Base-by-base conservation (phyloP, 2,797 vertebrate species). In the Selene dorsalis region DNA sequence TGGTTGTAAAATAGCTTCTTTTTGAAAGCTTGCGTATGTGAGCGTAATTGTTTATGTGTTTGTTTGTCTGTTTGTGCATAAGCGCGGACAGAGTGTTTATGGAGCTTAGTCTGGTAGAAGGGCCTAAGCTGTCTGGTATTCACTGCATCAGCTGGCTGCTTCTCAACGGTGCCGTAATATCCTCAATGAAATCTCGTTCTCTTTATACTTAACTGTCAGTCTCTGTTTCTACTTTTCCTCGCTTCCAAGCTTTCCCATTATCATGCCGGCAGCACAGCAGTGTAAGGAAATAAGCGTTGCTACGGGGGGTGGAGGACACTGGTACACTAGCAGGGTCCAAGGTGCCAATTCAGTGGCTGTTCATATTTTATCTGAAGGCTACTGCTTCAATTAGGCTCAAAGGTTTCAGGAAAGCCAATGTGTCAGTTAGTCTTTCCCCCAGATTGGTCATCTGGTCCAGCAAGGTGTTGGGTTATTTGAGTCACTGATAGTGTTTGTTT, bases 351-450 rank as follows among this genome's bases (percentile, higher is more conserved):
- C 69, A 79, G 61, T 69, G 63, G 45, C 48, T 58, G 65, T 53
- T 81, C 50, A 77, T 77, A 63, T 77, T 85, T 69, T 85, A 83
- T 84, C 72, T 62, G 45, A 65, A 14, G 53, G 18, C 43, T 71
- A 6, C 32, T 57, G 39, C 58, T 61, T 84, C 64, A 70, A 39
- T 80, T 73, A 67, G 69, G 68, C 77, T 86, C 70, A 87, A 88
- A 88, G 75, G 67, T 89, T 86, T 86, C 32, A 56, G 69, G 30
- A 57, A 71, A 79, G 75, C 83, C 75, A 78, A 61, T 64, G 53
- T 82, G 45, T 73, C 64, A 64, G 61, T 62, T 14, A 35, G 39
- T 61, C 52, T 75, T 67, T 81, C 41, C 63, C 47, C 41, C 60
- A 56, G 8, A 48, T 18, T 22, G 26, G 4, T 16, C 13, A 24